These are phyloP conservation scores for Indicator maculatus DNA, from an alignment of 2,113 vertebrate species.

Conservation along the genomic window DNA sequence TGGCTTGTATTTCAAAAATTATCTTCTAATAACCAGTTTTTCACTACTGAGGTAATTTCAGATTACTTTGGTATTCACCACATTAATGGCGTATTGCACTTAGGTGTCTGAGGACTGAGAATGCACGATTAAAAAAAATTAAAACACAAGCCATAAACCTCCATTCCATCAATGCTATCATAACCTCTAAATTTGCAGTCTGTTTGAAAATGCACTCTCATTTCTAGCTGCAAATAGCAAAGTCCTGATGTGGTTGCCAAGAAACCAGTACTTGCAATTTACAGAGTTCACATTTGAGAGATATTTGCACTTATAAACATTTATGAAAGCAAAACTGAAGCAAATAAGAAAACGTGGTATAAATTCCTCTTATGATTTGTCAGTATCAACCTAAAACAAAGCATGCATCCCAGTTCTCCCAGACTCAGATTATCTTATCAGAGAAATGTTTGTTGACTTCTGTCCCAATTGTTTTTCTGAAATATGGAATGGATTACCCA, in stretches of 20 bases:
- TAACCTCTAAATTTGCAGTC: background rate
- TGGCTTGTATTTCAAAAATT: background rate
- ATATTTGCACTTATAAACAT: slow-evolving; percentile 18
- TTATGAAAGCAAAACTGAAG: slow-evolving; percentile 24
- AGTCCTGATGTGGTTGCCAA: slow-evolving; percentile 54
- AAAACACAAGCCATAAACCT: background rate
- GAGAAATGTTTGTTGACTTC: background rate
- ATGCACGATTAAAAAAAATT: background rate
- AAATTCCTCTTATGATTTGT: background rate
- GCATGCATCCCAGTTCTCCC: background rate
- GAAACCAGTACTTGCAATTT: slow-evolving; percentile 37
- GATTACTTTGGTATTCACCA: background rate
- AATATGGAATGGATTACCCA: background rate
- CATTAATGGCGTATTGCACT: background rate
- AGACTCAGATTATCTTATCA: background rate
- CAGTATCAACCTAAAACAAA: background rate
- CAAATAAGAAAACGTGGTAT: background rate
- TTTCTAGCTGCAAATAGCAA: slow-evolving; percentile 37
- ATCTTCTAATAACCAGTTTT: background rate
- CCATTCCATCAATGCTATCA: background rate
- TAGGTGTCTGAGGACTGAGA: background rate
- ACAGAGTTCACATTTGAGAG: slow-evolving; percentile 7
- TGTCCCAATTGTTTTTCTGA: background rate
- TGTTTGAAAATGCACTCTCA: slow-evolving; percentile 20
- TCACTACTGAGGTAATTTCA: background rate